Evolutionary conservation across 92 coral and sea anemone species (phyloP), one percentile per base, ranked within the genome.

Genomic region (Anthopleura xanthogrammica): DNA sequence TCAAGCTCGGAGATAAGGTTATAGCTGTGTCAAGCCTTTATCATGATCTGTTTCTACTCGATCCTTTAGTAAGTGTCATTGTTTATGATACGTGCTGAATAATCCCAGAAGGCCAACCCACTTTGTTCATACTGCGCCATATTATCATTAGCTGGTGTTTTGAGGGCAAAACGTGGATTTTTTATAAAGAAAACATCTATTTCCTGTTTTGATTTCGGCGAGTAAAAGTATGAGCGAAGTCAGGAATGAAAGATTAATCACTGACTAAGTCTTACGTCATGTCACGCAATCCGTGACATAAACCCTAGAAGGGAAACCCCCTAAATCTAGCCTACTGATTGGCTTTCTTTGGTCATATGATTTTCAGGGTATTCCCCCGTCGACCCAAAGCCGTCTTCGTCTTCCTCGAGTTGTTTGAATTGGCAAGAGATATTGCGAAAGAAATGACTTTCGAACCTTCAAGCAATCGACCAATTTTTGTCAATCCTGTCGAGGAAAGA

Each of bases 401-500:
- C 48, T 74, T 16, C 46, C 17, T 17, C 39, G 10, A 36, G 14
- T 8, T 22, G 39, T 72, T 60, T 12, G 46, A 39, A 41, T 78
- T 19, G 29, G 52, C 36, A 29, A 72, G 12, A 29, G 48, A 24
- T 56, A n/a, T 60, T 50, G 22, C 7, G 23, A 66, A 54, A 16
- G 57, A 43, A 17, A 87, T 87, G 90, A 43, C 79, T 70, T 43
- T 55, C 54, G 54, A 60, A 40, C 78, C 66, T 56, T 57, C 83
- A 20, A 72, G 20, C 23, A 1, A 40, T 11, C 86, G 79, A 39
- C 76, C 85, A 76, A 60, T 74, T 23, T 36, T 76, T 52, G 83
- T 75, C 22, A 66, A 86, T 52, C 77, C 86, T 12, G 17, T 91
- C 52, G 90, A 85, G 36, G 87, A 88, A 5, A 89, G 87, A 41